Base-by-base conservation (phyloP, 2,888 invertebrate species). In the Muschampia plurimacula region DNA sequence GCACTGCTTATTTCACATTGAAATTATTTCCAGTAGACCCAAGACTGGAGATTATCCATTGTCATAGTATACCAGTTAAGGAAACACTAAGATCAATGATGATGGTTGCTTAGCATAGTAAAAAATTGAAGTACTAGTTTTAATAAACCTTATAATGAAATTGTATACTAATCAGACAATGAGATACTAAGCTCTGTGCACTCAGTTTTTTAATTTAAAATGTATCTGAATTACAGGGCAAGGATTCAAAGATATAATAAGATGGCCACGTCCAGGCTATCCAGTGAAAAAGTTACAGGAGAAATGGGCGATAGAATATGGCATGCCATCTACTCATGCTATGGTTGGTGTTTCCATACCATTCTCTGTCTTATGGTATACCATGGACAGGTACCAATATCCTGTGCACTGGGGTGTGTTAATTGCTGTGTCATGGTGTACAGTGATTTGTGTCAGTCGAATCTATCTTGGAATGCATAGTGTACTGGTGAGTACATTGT, bases 291-390 rank as follows among this genome's bases (percentile, higher is more conserved):
- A 97, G 79, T 89, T 99, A 60, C 98, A 98, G 86, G 95, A 96
- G 63, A 97, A 98, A 91, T 99, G 98, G 97, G 96, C 97, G 1
- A 91, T 97, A 79, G 99, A 99, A 86, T 98, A 98, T 92, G 98
- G 98, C 13, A 98, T 99, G 98, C 98, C 99, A 1, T 98, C 98
- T 13, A 98, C 98, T 0, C 98, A 98, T 89, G 98, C 98, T 8
- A 98, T 98, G 97, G 97, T 98, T 55, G 98, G 97, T 0, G 96
- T 98, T 15, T 97, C 97, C 0, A 97, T 98, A 81, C 98, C 98
- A 55, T 97, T 98, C 88, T 97, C 98, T 0, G 96, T 98, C 68
- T 89, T 98, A 70, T 90, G 97, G 72, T 97, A 97, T 82, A 98
- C 98, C 2, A 95, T 96, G 89, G 95, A 97, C 83, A 94, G 98